phyloP scores from a whole-genome alignment of 2,113 vertebrate genomes.

The Cichladusa arquata region DNA sequence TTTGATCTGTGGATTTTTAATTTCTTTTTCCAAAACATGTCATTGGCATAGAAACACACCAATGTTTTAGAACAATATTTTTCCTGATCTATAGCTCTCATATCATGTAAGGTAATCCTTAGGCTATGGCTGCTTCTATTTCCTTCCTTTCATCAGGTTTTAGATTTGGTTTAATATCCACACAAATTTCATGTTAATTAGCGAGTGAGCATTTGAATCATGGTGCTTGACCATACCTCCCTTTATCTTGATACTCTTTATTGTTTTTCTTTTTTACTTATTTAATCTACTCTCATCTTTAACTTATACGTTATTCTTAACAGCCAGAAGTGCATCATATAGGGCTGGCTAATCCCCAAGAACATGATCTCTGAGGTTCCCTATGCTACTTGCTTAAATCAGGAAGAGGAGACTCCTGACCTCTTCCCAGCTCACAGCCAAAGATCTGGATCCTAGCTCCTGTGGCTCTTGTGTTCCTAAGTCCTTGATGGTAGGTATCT shows the following conservation, averaged over 20 bases:
- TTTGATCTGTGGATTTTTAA: not conserved
- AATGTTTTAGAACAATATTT: not conserved
- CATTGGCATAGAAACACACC: not conserved
- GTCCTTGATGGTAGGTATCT: not conserved
- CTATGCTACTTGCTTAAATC: not conserved
- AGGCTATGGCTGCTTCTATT: not conserved
- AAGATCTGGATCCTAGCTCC: not conserved
- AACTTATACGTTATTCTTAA: not conserved
- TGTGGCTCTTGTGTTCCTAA: not conserved
- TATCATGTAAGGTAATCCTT: not conserved
- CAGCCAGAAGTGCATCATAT: not conserved
- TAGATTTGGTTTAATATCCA: not conserved
- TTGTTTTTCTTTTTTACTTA: not conserved
- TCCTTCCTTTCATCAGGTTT: not conserved
- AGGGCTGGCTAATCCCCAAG: not conserved
- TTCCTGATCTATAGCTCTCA: not conserved
- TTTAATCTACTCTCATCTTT: not conserved
- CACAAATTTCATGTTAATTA: not conserved
- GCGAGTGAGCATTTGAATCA: not conserved
- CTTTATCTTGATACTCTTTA: not conserved
- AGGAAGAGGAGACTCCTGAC: not conserved
- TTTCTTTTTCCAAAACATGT: not conserved
- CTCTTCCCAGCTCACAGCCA: not conserved
- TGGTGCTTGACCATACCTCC: not conserved
- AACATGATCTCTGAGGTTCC: not conserved